phyloP scores from a whole-genome alignment of 2,888 invertebrate genomes.

The Lithosia quadra region DNA sequence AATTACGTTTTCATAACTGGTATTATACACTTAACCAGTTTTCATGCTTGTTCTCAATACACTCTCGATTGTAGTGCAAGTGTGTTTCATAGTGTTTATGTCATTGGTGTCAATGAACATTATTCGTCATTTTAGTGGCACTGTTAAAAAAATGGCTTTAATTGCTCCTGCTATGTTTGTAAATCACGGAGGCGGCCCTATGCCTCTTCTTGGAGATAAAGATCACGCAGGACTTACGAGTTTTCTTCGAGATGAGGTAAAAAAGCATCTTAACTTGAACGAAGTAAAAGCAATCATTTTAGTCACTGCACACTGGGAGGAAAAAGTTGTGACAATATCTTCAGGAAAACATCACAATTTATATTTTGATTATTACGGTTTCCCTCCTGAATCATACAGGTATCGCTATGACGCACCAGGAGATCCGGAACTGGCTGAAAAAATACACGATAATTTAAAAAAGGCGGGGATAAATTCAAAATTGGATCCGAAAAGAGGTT shows the following conservation, averaged over 20 bases:
- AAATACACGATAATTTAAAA: constrained; percentile 68
- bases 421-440: constrained; percentile 71
- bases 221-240: constrained; percentile 74
- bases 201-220: constrained; percentile 78
- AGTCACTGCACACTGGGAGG: constrained; percentile 83
- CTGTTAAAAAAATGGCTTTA: constrained; percentile 70
- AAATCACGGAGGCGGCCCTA: constrained; percentile 81
- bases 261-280: constrained; percentile 74
- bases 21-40: constrained; percentile 44
- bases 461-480: constrained; percentile 72
- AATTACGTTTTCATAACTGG: constrained; percentile 20
- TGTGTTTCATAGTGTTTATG: constrained; percentile 78
- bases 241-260: constrained; percentile 75
- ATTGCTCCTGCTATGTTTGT: constrained; percentile 81
- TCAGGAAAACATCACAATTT: constrained; percentile 76
- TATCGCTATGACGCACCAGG: constrained; percentile 81
- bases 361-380: constrained; percentile 82
- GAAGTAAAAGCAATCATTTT: constrained; percentile 77
- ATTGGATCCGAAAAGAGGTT: constrained; percentile 76
- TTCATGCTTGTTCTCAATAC: constrained; percentile 82
- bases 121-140: constrained; percentile 71
- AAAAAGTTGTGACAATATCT: constrained; percentile 75
- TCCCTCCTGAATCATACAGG: constrained; percentile 79
- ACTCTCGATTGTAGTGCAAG: constrained; percentile 73
- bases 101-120: constrained; percentile 81